These are phyloP conservation scores for Corythornis leucogaster DNA, from an alignment of 2,797 vertebrate species.

Conservation along the genomic window DNA sequence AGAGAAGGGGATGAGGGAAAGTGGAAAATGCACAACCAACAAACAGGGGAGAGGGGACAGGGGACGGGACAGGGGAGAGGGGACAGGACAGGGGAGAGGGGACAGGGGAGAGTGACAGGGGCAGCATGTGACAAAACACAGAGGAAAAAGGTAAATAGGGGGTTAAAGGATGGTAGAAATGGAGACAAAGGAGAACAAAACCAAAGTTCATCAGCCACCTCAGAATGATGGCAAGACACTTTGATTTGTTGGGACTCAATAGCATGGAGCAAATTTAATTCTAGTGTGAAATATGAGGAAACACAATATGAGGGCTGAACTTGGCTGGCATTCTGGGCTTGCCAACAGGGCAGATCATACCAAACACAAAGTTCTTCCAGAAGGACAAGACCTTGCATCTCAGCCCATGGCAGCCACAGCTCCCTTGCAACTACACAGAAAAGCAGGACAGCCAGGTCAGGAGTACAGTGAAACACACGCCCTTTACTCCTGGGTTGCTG, in stretches of 20 bases:
- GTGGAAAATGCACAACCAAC: not conserved
- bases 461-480: rapidly evolving
- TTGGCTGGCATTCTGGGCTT: not conserved
- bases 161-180: not conserved
- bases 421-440: rapidly evolving
- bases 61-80: not conserved
- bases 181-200: not conserved
- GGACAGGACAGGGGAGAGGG: not conserved
- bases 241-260: not conserved
- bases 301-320: rapidly evolving
- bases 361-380: not conserved
- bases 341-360: not conserved
- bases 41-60: not conserved
- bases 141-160: not conserved
- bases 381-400: not conserved
- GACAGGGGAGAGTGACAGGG: not conserved
- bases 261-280: not conserved
- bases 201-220: not conserved
- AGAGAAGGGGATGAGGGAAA: not conserved
- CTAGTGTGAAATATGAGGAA: not conserved
- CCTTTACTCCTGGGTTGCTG: not conserved
- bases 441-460: not conserved
- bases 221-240: not conserved
- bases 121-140: not conserved
- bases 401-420: rapidly evolving